phyloP scores from a whole-genome alignment of 1,140 invertebrate species.

The Drosophila seguyi region DNA sequence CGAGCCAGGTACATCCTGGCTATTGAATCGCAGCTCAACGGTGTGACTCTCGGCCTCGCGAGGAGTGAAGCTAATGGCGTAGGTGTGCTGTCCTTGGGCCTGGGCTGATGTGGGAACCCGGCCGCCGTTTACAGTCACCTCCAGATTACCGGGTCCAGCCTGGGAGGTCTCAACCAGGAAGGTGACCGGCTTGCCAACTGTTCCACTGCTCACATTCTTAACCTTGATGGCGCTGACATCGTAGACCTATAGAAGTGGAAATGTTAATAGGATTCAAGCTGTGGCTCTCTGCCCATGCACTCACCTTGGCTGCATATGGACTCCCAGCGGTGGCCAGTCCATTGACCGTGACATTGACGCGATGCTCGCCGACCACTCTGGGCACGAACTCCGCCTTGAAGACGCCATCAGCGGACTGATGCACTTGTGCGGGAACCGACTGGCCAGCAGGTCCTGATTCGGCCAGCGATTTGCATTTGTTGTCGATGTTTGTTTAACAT shows the following conservation, averaged over 20 bases:
- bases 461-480: slow-evolving; percentile 34
- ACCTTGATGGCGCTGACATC: slow-evolving; percentile 98
- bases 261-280: background rate
- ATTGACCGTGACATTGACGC: slow-evolving; percentile 93
- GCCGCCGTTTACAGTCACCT: slow-evolving; percentile 98
- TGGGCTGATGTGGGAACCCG: slow-evolving; percentile 97
- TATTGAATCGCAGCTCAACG: slow-evolving; percentile 97
- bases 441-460: slow-evolving; percentile 92
- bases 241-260: slow-evolving; percentile 88
- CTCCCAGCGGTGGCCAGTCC: slow-evolving; percentile 93
- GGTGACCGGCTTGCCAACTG: slow-evolving; percentile 96
- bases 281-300: background rate
- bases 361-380: slow-evolving; percentile 94
- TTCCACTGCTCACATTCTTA: slow-evolving; percentile 94
- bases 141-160: slow-evolving; percentile 95
- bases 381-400: slow-evolving; percentile 95
- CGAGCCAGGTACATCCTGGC: slow-evolving; percentile 96
- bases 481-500: slow-evolving; percentile 43
- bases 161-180: slow-evolving; percentile 98
- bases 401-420: slow-evolving; percentile 90
- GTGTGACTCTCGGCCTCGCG: slow-evolving; percentile 95
- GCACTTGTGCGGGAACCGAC: slow-evolving; percentile 94
- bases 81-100: slow-evolving; percentile 96
- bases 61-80: slow-evolving; percentile 98
- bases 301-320: slow-evolving; percentile 94